Evolutionary conservation across 2,888 invertebrate genomes (phyloP).

Genomic region (Gryllus longicercus): DNA sequence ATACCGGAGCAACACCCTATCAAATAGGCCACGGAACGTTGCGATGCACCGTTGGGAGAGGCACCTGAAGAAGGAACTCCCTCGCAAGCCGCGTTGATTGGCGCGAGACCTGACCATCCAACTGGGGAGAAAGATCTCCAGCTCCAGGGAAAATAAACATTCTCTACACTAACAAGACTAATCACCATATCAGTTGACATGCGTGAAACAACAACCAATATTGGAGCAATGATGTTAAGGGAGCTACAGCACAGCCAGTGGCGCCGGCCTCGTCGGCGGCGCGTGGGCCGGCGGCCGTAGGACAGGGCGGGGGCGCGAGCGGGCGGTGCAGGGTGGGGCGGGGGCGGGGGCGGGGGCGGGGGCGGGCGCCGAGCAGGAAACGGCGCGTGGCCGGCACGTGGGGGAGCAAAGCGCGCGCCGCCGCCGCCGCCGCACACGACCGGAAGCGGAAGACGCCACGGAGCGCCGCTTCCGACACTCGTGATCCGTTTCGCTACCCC

Average conservation of each 20-base stretch:
- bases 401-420: background rate
- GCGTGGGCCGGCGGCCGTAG: background rate
- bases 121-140: no score
- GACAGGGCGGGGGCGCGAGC: background rate
- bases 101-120: no score
- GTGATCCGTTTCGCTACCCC: background rate
- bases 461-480: background rate
- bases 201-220: background rate
- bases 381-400: slow-evolving; percentile 5
- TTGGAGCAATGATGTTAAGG: background rate
- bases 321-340: background rate
- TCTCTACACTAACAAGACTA: no score
- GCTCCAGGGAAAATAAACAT: no score
- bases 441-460: background rate
- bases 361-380: background rate
- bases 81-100: no score
- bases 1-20: no score
- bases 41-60: no score
- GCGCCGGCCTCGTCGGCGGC: background rate
- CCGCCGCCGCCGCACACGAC: background rate
- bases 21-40: no score
- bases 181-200: background rate
- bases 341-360: background rate
- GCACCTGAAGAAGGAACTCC: no score
- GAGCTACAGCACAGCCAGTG: background rate